Evolutionary conservation across 1,140 invertebrate genomes (phyloP).

Genomic region (Anoplolepis gracilipes): DNA sequence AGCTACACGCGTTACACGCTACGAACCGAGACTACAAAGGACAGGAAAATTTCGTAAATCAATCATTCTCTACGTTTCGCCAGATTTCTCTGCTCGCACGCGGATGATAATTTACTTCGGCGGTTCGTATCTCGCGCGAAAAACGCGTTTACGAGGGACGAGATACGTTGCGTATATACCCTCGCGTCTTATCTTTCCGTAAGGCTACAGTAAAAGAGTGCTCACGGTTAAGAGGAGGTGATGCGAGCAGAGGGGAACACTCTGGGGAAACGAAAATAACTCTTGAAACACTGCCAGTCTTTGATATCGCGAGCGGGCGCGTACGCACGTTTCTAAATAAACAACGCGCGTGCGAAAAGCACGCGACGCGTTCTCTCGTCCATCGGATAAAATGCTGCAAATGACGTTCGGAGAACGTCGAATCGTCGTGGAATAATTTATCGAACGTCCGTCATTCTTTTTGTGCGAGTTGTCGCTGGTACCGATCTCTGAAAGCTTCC

Average conservation of each 20-base stretch:
- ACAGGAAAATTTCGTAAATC: slow-evolving; percentile 4
- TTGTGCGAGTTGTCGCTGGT: not conserved
- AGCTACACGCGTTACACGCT: not conserved
- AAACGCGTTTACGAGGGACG: slow-evolving; percentile 35
- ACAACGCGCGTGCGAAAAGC: slow-evolving; percentile 59
- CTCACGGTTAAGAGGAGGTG: too few species aligned
- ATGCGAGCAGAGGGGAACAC: not conserved
- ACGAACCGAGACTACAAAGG: not conserved
- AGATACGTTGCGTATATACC: slow-evolving; percentile 51
- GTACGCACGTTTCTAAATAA: slow-evolving; percentile 71
- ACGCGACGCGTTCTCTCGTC: slow-evolving; percentile 33
- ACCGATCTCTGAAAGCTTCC: slow-evolving; percentile 10
- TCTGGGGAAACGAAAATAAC: slow-evolving; percentile 77
- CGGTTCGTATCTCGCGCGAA: slow-evolving; percentile 16
- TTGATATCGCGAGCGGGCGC: slow-evolving; percentile 60
- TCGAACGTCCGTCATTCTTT: slow-evolving; percentile 22
- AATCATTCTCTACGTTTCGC: not conserved
- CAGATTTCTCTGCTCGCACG: not conserved
- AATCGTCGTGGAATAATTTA: slow-evolving; percentile 49
- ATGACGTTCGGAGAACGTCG: slow-evolving; percentile 8
- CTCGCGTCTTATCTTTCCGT: slow-evolving; percentile 41
- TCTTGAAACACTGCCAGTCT: slow-evolving; percentile 78
- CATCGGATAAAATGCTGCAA: slow-evolving; percentile 13
- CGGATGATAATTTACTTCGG: slow-evolving; percentile 18
- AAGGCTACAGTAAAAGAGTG: not conserved